These are phyloP conservation scores for Agonopterix heracliana DNA, from an alignment of 2,888 invertebrate genomes.

Conservation along the genomic window DNA sequence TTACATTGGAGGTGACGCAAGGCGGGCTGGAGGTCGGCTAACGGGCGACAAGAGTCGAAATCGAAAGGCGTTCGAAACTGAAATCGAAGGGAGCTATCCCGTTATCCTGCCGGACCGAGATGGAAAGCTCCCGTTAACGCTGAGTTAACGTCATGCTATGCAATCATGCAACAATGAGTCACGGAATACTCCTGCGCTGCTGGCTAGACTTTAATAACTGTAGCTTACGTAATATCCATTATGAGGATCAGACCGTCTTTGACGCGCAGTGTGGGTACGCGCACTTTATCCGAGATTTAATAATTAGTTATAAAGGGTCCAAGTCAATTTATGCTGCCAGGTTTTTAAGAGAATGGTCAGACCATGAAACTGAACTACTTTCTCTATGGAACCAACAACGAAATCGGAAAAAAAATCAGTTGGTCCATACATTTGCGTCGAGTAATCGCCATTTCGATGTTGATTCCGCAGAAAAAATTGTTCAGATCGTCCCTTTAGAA, in stretches of 20 bases:
- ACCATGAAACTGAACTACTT: too few species aligned
- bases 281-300: too few species aligned
- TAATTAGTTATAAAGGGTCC: too few species aligned
- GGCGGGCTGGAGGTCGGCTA: slow-evolving; percentile 50
- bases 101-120: slow-evolving; percentile 67
- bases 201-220: slow-evolving; percentile 7
- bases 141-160: slow-evolving; percentile 39
- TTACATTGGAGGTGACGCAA: slow-evolving; percentile 63
- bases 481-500: too few species aligned
- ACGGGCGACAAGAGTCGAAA: slow-evolving; percentile 58
- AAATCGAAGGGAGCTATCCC: slow-evolving; percentile 71
- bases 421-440: too few species aligned
- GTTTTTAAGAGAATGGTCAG: too few species aligned
- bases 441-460: too few species aligned
- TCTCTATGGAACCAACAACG: too few species aligned
- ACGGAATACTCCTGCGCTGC: slow-evolving; percentile 2
- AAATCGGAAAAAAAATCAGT: too few species aligned
- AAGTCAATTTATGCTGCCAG: too few species aligned
- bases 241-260: not conserved
- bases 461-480: too few species aligned
- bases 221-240: not conserved
- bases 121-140: slow-evolving; percentile 68
- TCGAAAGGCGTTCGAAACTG: slow-evolving; percentile 67
- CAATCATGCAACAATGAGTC: slow-evolving; percentile 37
- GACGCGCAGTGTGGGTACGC: too few species aligned